Evolutionary conservation across 2,888 invertebrate species (phyloP), one percentile per base, ranked within the genome.

Genomic region (Perizoma flavofasciatum): DNA sequence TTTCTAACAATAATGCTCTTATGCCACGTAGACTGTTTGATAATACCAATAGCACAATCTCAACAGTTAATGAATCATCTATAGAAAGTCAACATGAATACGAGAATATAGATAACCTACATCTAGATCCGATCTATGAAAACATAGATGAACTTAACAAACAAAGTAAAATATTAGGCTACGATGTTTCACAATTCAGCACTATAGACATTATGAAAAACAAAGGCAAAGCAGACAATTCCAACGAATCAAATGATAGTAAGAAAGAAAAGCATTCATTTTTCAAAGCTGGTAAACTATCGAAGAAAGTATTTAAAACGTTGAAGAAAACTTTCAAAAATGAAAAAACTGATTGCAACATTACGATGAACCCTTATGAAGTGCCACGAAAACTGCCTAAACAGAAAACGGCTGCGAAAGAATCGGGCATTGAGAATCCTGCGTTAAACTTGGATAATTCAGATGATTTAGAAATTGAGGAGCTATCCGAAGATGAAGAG

Each of bases 91-190:
- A 77, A 50, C 74, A 85, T 66, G 88, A 86, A 56, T 92, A 92
- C 66, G 90, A 90, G 74, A 91, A 91, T 54, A 76, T 91, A 34
- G 89, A 90, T 52, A 71, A 37, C 7, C 7, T 70, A n/a, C 84
- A 80, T 40, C 73, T 87, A 71, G 64, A 85, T 59, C 90, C 89
- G 1, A 79, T 89, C 22, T 90, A 90, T 48, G 91, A 90, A 67
- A 89, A 90, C 58, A 81, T 90, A 37, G 75, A 77, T 35, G 83
- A 85, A 40, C 79, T 77, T 34, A 92, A 92, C 61, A 92, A 92
- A 63, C 92, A 91, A 73, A 92, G 92, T 58, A 90, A 92, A 74
- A 81, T 92, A n/a, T 68, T 92, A 37, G 92, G 92, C 0, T 82
- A 77, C 61, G 91, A 92, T 53, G 92, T 92, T 0, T 89, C 92